phyloP scores from a whole-genome alignment of 1,140 invertebrate species.

The Rhysida immarginata region DNA sequence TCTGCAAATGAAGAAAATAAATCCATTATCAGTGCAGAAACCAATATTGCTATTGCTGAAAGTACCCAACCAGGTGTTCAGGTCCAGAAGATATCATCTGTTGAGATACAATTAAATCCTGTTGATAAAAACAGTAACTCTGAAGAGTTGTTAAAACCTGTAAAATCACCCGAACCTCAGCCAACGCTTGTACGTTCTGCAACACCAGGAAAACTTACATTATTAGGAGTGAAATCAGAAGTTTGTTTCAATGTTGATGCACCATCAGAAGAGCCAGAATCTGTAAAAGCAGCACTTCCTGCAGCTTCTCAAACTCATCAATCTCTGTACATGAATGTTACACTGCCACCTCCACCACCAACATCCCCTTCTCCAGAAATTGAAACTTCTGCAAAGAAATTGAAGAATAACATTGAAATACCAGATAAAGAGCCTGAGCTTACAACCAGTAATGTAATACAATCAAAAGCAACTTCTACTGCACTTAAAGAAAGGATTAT shows the following conservation, averaged over 20 bases:
- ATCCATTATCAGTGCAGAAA: not conserved
- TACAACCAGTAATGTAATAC: no score
- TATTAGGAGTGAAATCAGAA: constrained; percentile 7
- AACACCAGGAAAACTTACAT: not conserved
- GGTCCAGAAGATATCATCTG: not conserved
- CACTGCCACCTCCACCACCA: not conserved
- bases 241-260: constrained; percentile 5
- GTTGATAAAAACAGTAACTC: no score
- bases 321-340: no score
- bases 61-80: not conserved
- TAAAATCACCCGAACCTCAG: not conserved
- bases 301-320: no score
- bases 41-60: not conserved
- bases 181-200: not conserved
- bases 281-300: not conserved
- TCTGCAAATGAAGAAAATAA: not conserved
- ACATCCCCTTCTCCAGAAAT: not conserved
- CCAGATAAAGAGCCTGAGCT: no score
- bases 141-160: no score
- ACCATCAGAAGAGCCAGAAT: not conserved
- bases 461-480: not conserved
- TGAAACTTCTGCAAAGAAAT: no score
- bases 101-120: constrained; percentile 2
- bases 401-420: no score
- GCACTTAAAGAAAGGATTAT: not conserved